These are phyloP conservation scores for Cataglyphis hispanica DNA, from an alignment of 1,140 invertebrate species.

Conservation along the genomic window DNA sequence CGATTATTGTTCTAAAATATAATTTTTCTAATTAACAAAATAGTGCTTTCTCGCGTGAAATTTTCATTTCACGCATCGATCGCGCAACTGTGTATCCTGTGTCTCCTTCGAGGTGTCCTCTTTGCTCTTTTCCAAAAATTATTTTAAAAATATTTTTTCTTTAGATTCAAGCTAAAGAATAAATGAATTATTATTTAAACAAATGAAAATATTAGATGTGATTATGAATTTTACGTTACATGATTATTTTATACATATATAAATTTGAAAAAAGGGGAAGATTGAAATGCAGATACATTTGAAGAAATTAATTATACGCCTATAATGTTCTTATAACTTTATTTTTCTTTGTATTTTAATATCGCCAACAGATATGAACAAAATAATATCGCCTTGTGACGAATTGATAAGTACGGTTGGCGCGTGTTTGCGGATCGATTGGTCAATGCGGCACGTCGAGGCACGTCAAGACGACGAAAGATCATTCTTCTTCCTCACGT, in stretches of 20 bases:
- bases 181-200: background rate
- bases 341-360: background rate
- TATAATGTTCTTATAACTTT: background rate
- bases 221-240: background rate
- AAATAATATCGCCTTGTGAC: background rate
- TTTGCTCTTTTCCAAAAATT: constrained; percentile 15
- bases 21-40: constrained; percentile 22
- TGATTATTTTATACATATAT: background rate
- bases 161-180: background rate
- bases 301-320: background rate
- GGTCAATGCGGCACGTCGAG: constrained; percentile 64
- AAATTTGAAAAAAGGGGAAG: background rate
- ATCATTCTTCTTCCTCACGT: constrained; percentile 70
- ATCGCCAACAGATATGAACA: background rate
- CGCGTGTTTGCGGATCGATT: constrained; percentile 33
- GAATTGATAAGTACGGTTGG: constrained; percentile 19
- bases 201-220: constrained; percentile 3
- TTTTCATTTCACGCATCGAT: background rate
- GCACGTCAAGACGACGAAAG: constrained; percentile 62
- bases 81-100: no score
- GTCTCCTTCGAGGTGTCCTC: no score
- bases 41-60: background rate
- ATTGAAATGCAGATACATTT: background rate
- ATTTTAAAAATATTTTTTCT: background rate
- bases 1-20: background rate